phyloP scores from a whole-genome alignment of 2,888 invertebrate genomes.

The Cepaea hortensis region DNA sequence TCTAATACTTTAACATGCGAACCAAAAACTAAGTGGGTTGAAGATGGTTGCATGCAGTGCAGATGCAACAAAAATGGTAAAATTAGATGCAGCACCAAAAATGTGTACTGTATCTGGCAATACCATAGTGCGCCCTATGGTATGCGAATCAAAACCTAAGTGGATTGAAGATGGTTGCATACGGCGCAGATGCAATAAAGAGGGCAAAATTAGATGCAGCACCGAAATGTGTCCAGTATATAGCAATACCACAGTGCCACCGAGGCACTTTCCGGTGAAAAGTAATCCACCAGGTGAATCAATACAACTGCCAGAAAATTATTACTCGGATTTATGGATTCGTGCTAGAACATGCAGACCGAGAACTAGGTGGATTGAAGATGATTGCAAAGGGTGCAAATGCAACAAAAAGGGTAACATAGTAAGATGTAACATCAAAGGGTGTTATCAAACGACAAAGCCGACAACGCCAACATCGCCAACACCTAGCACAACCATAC shows the following conservation, averaged over 20 bases:
- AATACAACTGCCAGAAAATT: too few species aligned
- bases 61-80: constrained; percentile 12
- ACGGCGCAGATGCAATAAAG: constrained; percentile 30
- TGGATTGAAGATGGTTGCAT: constrained; percentile 39
- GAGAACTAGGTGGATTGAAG: constrained; percentile 16
- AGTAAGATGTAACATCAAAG: too few species aligned
- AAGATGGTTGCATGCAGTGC: constrained; percentile 35
- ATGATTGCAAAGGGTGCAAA: constrained; percentile 37
- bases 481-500: too few species aligned
- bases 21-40: constrained; percentile 34
- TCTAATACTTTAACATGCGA: neutral
- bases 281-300: too few species aligned
- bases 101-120: neutral
- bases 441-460: too few species aligned
- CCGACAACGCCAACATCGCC: too few species aligned
- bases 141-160: constrained; percentile 22
- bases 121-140: too few species aligned
- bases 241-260: too few species aligned
- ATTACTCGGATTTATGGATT: too few species aligned
- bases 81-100: constrained; percentile 13
- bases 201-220: constrained; percentile 15
- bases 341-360: constrained; percentile 27
- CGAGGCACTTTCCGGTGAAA: too few species aligned
- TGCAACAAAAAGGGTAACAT: constrained; percentile 17
- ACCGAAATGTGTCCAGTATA: neutral